A percentile compares a stretch with the other conserved stretches of the same genome.
phyloP scores from a whole-genome alignment of 2,113 vertebrate species.

The Lasiurus borealis region DNA sequence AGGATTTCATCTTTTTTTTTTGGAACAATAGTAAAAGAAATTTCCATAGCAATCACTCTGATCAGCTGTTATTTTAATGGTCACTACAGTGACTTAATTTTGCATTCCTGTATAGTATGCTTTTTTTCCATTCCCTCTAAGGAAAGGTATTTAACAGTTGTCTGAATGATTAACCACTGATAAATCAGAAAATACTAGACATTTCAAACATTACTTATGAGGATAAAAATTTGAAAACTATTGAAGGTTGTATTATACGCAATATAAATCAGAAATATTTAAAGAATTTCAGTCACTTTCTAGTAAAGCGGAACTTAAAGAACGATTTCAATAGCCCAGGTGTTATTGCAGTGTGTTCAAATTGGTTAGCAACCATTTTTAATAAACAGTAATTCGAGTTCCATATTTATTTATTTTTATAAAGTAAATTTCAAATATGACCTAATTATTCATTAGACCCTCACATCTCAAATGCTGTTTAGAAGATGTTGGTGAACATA shows the following conservation, averaged over 20 bases:
- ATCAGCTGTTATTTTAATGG: not conserved
- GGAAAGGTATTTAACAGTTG: slow-evolving; percentile 39
- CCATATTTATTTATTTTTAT: not conserved
- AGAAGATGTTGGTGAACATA: not conserved
- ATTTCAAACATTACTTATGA: slow-evolving; percentile 21
- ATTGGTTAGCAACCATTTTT: slow-evolving; percentile 43
- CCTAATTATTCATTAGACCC: slow-evolving; percentile 9
- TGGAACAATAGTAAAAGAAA: slow-evolving; percentile 43
- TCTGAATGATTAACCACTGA: slow-evolving; percentile 54
- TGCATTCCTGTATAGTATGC: not conserved
- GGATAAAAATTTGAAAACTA: slow-evolving; percentile 57
- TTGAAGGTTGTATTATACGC: not conserved
- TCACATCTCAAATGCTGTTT: slow-evolving; percentile 13
- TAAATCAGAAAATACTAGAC: slow-evolving; percentile 44
- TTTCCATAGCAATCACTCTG: not conserved
- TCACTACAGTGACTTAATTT: not conserved
- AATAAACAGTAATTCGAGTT: slow-evolving; percentile 56
- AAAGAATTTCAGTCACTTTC: slow-evolving; percentile 37
- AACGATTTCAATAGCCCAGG: slow-evolving; percentile 29
- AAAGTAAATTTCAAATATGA: slow-evolving; percentile 44
- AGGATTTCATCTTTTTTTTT: not conserved
- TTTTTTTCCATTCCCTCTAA: slow-evolving; percentile 5
- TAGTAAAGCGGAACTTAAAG: not conserved
- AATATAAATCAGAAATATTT: slow-evolving; percentile 64
- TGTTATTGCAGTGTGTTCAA: slow-evolving; percentile 46